Conservation (phyloP, 92 coral and sea anemone genomes). For the Heteractis magnifica region DNA sequence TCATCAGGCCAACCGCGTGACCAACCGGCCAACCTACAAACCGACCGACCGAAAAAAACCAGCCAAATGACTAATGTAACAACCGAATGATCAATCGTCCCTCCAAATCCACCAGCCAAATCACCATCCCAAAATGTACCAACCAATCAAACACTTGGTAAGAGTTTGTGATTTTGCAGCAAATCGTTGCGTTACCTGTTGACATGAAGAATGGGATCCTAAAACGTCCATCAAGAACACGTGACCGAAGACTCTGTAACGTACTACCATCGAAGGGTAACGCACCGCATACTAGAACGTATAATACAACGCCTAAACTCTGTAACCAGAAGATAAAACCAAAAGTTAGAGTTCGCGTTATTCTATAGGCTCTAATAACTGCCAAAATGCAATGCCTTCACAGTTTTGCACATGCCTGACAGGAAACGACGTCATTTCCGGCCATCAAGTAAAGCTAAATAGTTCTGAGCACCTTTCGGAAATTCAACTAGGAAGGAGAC, state of each 20-base stretch:
- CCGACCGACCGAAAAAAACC: not conserved
- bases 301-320: slow-evolving; percentile 97
- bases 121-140: not conserved
- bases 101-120: not conserved
- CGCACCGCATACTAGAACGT: slow-evolving; percentile 97
- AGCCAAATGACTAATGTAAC: not conserved
- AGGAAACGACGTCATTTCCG: not conserved
- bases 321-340: slow-evolving; percentile 28
- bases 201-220: slow-evolving; percentile 99
- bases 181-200: slow-evolving; percentile 59
- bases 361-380: not conserved
- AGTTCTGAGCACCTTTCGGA: not conserved
- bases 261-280: slow-evolving; percentile 97
- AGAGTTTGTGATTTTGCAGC: not conserved
- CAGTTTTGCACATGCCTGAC: not conserved
- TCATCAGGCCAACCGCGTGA: not conserved
- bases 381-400: not conserved
- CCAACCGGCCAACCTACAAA: not conserved
- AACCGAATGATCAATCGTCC: not conserved
- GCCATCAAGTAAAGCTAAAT: not conserved
- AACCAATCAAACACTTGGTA: not conserved
- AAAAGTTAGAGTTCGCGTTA: not conserved
- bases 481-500: no score
- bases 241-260: slow-evolving; percentile 79
- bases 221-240: slow-evolving; percentile 93